These are phyloP conservation scores for Lagopus muta DNA, from an alignment of 2,113 vertebrate species.

Conservation along the genomic window DNA sequence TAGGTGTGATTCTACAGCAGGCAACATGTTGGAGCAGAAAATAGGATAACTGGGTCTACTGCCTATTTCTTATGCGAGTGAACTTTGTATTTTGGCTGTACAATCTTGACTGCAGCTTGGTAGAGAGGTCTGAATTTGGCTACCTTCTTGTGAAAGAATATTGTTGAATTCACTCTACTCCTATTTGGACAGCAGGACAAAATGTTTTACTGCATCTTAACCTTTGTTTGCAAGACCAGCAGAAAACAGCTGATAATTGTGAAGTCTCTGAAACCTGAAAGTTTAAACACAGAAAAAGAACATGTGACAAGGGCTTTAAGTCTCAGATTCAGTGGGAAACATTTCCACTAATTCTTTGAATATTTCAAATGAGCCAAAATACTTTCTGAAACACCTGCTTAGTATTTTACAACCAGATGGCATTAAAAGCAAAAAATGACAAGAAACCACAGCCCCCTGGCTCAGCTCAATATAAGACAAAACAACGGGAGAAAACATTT, in stretches of 20 bases:
- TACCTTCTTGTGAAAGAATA: background rate
- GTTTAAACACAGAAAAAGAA: background rate
- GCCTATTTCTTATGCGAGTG: background rate
- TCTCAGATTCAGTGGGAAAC: background rate
- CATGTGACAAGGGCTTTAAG: background rate
- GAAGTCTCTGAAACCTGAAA: background rate
- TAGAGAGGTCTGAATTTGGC: background rate
- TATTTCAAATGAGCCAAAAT: background rate
- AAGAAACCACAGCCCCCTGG: background rate
- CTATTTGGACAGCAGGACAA: background rate
- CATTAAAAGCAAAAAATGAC: background rate
- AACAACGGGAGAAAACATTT: background rate
- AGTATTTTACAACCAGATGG: background rate
- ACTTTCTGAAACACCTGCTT: background rate
- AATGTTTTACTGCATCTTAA: background rate
- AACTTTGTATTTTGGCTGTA: background rate
- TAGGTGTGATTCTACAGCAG: background rate
- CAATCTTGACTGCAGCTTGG: background rate
- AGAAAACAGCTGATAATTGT: background rate
- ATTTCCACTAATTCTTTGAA: background rate
- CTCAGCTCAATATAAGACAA: background rate
- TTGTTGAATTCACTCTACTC: background rate
- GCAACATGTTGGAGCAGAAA: background rate
- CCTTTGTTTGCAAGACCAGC: background rate
- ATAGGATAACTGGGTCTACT: background rate